phyloP scores from a whole-genome alignment of 2,888 invertebrate genomes.

The Galerucella pusilla region DNA sequence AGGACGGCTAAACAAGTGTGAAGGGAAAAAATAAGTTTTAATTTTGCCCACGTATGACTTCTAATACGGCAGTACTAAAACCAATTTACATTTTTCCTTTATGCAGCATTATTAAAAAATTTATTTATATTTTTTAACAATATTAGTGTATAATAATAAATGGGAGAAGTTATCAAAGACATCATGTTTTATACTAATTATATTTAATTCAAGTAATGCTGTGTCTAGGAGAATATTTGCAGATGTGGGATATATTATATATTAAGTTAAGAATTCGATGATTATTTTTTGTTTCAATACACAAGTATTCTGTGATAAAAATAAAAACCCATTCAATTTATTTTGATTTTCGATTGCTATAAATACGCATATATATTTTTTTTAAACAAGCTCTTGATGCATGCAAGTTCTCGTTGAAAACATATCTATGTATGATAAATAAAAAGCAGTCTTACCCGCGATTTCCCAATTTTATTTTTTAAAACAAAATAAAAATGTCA shows the following conservation, averaged over 20 bases:
- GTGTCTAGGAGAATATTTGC: background rate
- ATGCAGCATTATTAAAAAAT: background rate
- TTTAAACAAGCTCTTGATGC: background rate
- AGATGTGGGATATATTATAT: background rate
- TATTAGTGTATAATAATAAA: too few species aligned
- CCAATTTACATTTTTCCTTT: background rate
- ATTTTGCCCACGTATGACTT: too few species aligned
- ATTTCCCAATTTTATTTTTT: too few species aligned
- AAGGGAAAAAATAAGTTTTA: too few species aligned
- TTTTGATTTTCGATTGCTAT: background rate
- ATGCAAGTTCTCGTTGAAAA: constrained; percentile 5
- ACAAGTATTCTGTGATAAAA: background rate
- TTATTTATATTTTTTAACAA: background rate
- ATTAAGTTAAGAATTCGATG: too few species aligned
- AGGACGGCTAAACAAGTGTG: too few species aligned
- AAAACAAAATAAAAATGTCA: too few species aligned
- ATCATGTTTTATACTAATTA: too few species aligned
- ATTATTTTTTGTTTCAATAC: background rate
- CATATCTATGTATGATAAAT: background rate
- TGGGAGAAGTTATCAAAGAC: too few species aligned
- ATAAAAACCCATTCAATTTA: background rate
- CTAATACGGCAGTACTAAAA: too few species aligned
- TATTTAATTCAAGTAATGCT: background rate
- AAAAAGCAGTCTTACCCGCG: too few species aligned
- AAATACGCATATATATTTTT: background rate